Evolutionary conservation across 2,888 invertebrate genomes (phyloP), one percentile per base, ranked within the genome.

Genomic region (Phania funesta): DNA sequence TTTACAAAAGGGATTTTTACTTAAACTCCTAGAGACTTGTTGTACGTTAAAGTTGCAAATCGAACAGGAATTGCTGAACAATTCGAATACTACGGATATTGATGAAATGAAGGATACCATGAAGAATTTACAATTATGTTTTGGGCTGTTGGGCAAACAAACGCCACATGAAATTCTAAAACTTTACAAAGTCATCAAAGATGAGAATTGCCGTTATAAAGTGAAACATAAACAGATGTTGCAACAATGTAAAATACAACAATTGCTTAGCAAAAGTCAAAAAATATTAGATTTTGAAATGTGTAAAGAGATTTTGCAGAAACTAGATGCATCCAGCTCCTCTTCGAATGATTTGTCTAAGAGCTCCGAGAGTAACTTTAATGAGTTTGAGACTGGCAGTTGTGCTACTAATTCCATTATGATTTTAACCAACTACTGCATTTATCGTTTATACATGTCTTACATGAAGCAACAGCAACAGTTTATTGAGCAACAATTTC

Each of bases 361-460:
- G 52, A 54, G 62, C 16, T 41, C 67, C 2, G 76, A 76, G 3
- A 68, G 29, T 60, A 26, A 52, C n/a, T 67, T 79, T 9, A 73
- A n/a, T 20, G 38, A 54, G 1, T 1, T 16, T 0, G 65, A 65
- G n/a, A 22, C 48, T n/a, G 52, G 18, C 26, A 41, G 22, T 16
- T 26, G 56, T 26, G 58, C 64, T 6, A 78, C 52, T 41, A 95
- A 95, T 87, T 95, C 95, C 6, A 93, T 95, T 48, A 91, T 95
- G 84, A 93, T 95, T 87, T 92, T 95, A 81, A 95, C 95, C 68
- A 95, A 95, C 89, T 95, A 95, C 88, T 95, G 95, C 90, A 94
- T 95, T 93, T 94, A 94, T 18, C 95, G 94, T 88, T 89, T 95
- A 80, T 94, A 94, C 89, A 92, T 94, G 32, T 89, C 94, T 22